Base-by-base conservation (phyloP, 1,140 invertebrate genomes). In the Caenorhabditis remanei region DNA sequence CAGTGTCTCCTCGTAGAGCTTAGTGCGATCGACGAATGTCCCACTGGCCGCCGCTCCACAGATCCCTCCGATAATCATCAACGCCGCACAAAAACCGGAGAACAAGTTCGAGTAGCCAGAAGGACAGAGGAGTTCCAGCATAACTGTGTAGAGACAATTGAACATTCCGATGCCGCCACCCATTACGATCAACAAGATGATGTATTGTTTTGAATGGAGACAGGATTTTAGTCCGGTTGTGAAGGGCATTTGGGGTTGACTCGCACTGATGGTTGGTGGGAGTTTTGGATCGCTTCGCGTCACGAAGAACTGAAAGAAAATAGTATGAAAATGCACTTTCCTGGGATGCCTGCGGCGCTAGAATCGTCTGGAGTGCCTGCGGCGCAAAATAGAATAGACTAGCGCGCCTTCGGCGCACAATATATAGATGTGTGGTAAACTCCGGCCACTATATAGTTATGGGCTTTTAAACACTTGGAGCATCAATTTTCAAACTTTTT, bases 151-250 rank as follows among this genome's bases (percentile, higher is more conserved):
- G 41, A 92, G 87, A 40, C 90, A 90, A 85, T 92, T 92, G 84
- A 92, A 93, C 92, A 92, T 92, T 43, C 91, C 91, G 75, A 92
- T 92, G 21, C 91, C 92, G 19, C 91, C 91, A n/a, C 91, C 91
- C 90, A 92, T 90, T 3, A 92, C 91, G 2, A 92, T 19, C 21
- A 92, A 67, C 14, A 92, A 75, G 21, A 92, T 58, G 21, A 93
- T 56, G 85, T 92, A 92, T 86, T 91, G 65, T 21, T 82, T 86
- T n/a, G 87, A 93, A 19, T 87, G 88, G 79, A 92, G 90, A 82
- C 92, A 92, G 19, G 84, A 82, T 58, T 91, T 91, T 16, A 91
- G 43, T 21, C 91, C 91, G 6, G 88, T 50, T n/a, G 91, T n/a
- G 87, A 92, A 92, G 24, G 89, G 87, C 88, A 91, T 92, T 67